Conservation (phyloP, 2,888 invertebrate species). For the Chrysomela aeneicollis region DNA sequence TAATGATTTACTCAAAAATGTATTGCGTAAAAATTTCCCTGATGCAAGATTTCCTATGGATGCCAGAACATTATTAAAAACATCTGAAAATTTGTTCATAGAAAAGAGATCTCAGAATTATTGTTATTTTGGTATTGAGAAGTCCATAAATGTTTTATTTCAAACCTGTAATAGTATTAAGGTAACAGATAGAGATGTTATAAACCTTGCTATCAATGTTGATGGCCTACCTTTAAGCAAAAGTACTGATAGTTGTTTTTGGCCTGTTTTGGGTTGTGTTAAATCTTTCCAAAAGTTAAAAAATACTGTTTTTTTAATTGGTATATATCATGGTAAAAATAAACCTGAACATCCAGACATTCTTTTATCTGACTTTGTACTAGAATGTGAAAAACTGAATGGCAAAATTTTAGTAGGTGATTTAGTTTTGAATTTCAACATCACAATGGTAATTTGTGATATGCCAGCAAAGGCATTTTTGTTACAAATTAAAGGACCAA, state of each 20-base stretch:
- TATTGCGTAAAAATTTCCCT: slow-evolving; percentile 29
- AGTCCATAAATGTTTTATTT: slow-evolving; percentile 26
- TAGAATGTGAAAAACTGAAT: slow-evolving; percentile 23
- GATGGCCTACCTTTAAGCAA: slow-evolving; percentile 32
- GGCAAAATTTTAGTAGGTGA: slow-evolving; percentile 17
- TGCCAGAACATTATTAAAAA: slow-evolving; percentile 30
- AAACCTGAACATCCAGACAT: slow-evolving; percentile 31
- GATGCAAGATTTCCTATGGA: slow-evolving; percentile 25
- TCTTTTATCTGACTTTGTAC: slow-evolving; percentile 26
- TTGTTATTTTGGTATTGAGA: slow-evolving; percentile 31
- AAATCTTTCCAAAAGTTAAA: slow-evolving; percentile 27
- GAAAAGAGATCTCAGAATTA: slow-evolving; percentile 17
- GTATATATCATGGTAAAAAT: slow-evolving; percentile 28
- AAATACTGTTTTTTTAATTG: slow-evolving; percentile 27
- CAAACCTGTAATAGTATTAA: slow-evolving; percentile 23
- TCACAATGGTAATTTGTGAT: slow-evolving; percentile 17
- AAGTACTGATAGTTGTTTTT: slow-evolving; percentile 30
- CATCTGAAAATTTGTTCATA: slow-evolving; percentile 22
- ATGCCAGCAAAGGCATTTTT: slow-evolving; percentile 19
- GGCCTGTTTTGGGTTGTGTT: slow-evolving; percentile 28
- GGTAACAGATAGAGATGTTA: slow-evolving; percentile 21
- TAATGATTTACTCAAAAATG: slow-evolving; percentile 23
- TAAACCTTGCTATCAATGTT: slow-evolving; percentile 29
- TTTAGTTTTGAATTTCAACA: slow-evolving; percentile 15
- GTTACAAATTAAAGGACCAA: slow-evolving; percentile 21